Base-by-base conservation (phyloP, 2,888 invertebrate genomes). In the Campopleginae sp. region DNA sequence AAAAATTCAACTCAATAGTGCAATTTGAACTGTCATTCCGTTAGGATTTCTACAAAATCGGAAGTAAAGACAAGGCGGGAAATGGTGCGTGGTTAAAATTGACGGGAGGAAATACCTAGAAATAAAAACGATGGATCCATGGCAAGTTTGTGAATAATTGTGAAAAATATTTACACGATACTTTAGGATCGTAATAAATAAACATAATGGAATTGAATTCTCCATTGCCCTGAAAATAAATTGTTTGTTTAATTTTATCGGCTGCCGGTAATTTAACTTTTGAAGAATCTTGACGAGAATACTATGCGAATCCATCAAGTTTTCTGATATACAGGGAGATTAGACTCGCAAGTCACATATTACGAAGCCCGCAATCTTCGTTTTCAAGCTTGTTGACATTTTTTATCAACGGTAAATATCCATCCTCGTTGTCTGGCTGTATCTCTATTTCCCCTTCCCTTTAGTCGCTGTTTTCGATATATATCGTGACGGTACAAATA, bases 361-460 rank as follows among this genome's bases (percentile, higher is more conserved):
- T 14, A 14, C 27, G 4, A 12, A 58, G 6, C 27, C 27, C 27
- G 58, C 42, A 58, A 58, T 42, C 23, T 8, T 8, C 17, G 1
- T 23, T 38, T 12, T n/a, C 33, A 33, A 58, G 7, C 23, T 33
- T 74, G 14, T 74, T 23, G 58, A 58, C 42, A 1, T 44, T 42
- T 38, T 27, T 44, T 38, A 65, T 46, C 31, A 33, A 19, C 33
- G 19, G 31, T 14, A 33, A 61, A 33, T 77, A 31, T n/a, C 44
- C 38, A 23, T 48, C 65, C 51, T 48, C 76, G 65, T 76, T 65
- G 65, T 63, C 46, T 75, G 63, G 58, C 58, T 27, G 12, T 58
- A 58, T 65, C 33, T 46, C 70, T 33, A 33, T 79, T 61, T 61
- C 78, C 68, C 51, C 54, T 78, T 61, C 78, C 58, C 33, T 19